Percentiles rank a stretch among this genome's conserved stretches.
These are phyloP conservation scores for Ficedula albicollis DNA, from an alignment of 2,797 vertebrate species.

Conservation along the genomic window DNA sequence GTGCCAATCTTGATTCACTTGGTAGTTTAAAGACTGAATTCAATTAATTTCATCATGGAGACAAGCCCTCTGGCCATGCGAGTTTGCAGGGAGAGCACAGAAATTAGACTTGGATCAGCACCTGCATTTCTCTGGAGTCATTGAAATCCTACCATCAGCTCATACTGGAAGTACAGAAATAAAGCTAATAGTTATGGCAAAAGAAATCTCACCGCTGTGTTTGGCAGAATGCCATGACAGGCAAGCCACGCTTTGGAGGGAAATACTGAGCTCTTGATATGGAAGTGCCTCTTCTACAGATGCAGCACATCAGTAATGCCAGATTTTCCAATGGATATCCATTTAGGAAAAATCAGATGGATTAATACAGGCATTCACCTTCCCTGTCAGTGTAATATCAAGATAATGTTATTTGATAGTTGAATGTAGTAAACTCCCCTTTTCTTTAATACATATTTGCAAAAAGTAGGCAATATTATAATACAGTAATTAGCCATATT, in stretches of 20 bases:
- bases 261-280: not conserved
- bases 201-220: not conserved
- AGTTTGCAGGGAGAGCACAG: not conserved
- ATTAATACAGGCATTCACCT: conserved; percentile 10
- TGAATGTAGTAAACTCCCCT: conserved; percentile 22
- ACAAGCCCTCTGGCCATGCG: not conserved
- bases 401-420: conserved; percentile 50
- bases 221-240: not conserved
- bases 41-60: conserved; percentile 13
- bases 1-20: conserved; percentile 51
- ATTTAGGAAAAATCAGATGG: not conserved
- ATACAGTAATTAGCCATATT: conserved; percentile 63
- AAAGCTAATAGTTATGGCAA: not conserved
- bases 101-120: conserved; percentile 21
- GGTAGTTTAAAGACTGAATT: conserved; percentile 38
- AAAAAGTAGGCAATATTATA: conserved; percentile 48
- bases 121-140: conserved; percentile 15
- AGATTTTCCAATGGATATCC: not conserved
- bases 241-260: not conserved
- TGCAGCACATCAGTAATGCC: not conserved
- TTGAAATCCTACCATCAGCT: not conserved
- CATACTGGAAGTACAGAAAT: not conserved
- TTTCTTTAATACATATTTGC: conserved; percentile 56
- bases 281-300: not conserved
- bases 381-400: conserved; percentile 17